Evolutionary conservation across 2,797 vertebrate genomes (phyloP), one percentile per base, ranked within the genome.

Genomic region (Philypnodon macrostomus): DNA sequence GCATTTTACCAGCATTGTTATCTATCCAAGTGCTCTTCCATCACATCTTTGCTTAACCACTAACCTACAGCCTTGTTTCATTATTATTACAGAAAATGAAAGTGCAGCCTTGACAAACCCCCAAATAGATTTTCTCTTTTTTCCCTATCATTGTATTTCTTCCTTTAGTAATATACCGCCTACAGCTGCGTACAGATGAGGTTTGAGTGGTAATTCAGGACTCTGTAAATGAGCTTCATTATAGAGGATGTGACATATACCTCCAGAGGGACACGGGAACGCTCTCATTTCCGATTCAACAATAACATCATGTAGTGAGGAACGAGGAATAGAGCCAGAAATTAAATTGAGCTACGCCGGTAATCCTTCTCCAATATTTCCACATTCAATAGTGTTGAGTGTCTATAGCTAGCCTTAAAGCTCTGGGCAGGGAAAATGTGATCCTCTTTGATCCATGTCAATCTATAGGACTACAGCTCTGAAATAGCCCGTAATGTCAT

Each of bases 401-500:
- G 24, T 31, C 17, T 31, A 30, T 31, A 50, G 40, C 52, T 31
- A 50, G 40, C 52, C 41, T 66, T 63, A 62, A 56, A 59, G 30
- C 42, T 14, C 39, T 42, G 60, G 77, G 72, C n/a, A 71, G 53
- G 61, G 58, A 47, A 32, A 37, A 35, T 1, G 14, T 60, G 65
- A 67, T 47, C 47, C 50, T 1, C 35, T 69, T 48, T 76, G 48
- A 75, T 64, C 60, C 38, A 38, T 39, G 38, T 59, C 67, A 75
- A 56, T 49, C 70, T 65, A 40, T 30, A 73, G 68, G 67, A 73
- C 42, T 60, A 31, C 42, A n/a, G 11, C 61, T 60, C 52, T 45
- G 55, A 16, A 70, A 63, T 24, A 36, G 29, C 38, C 62, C 27
- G 63, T 75, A 67, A 72, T 77, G 52, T 75, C 58, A 67, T 72